Evolutionary conservation across 2,797 vertebrate species (phyloP).

Genomic region (Tinamus major): DNA sequence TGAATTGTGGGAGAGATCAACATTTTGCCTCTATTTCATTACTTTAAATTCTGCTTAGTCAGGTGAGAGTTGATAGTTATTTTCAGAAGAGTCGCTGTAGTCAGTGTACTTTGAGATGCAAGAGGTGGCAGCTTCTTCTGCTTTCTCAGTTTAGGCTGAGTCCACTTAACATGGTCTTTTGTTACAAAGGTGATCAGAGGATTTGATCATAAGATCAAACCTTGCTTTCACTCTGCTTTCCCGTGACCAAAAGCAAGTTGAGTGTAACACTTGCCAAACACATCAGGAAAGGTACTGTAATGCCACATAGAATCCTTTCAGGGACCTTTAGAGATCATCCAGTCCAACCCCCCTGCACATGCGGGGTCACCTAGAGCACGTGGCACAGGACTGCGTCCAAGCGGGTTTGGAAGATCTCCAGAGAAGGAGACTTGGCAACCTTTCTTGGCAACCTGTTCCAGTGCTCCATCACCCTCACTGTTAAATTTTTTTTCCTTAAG

Average conservation of each 20-base stretch:
- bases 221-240: not conserved
- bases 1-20: not conserved
- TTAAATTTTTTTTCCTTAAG: too few relatives aligned
- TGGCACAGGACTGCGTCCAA: too few relatives aligned
- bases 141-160: not conserved
- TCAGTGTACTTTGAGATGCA: not conserved
- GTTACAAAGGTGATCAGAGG: not conserved
- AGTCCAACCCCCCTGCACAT: too few relatives aligned
- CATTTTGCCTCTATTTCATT: not conserved
- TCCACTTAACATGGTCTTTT: not conserved
- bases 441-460: too few relatives aligned
- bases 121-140: not conserved
- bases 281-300: not conserved
- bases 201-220: not conserved
- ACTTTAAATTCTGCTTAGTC: not conserved
- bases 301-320: too few relatives aligned
- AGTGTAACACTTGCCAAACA: not conserved
- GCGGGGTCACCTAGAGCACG: too few relatives aligned
- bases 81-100: not conserved
- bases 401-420: too few relatives aligned
- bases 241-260: fast-evolving
- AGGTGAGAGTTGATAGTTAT: fast-evolving
- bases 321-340: too few relatives aligned
- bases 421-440: too few relatives aligned
- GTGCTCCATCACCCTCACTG: too few relatives aligned